Conservation (phyloP, 2,797 vertebrate genomes). For the Thaleichthys pacificus region DNA sequence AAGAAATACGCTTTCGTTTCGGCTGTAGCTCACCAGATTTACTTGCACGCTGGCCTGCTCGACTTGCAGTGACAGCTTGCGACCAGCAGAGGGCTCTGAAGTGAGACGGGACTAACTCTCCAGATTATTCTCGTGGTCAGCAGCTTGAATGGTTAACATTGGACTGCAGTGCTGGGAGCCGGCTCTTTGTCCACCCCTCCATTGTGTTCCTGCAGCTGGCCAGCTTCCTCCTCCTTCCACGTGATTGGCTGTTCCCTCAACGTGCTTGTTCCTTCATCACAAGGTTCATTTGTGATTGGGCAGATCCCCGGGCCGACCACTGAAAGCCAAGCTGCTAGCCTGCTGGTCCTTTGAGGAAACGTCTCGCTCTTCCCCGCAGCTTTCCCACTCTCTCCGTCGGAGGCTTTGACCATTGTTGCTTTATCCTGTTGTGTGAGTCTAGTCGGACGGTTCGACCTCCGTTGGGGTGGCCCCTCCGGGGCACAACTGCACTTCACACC, state of each 20-base stretch:
- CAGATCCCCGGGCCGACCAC: slow-evolving; percentile 18
- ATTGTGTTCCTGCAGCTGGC: slow-evolving; percentile 64
- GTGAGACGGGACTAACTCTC: slow-evolving; percentile 45
- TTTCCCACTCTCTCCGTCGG: slow-evolving; percentile 46
- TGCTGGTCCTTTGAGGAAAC: slow-evolving; percentile 51
- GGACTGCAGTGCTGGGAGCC: too few relatives aligned
- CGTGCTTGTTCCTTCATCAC: slow-evolving; percentile 53
- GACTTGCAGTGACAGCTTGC: slow-evolving; percentile 41
- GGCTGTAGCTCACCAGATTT: neutral
- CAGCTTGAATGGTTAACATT: too few relatives aligned
- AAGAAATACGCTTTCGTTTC: neutral
- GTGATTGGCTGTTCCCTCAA: slow-evolving; percentile 30
- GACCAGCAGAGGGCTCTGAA: slow-evolving; percentile 74
- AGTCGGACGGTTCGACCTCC: slow-evolving; percentile 51
- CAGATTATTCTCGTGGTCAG: too few relatives aligned
- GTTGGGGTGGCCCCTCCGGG: slow-evolving; percentile 32
- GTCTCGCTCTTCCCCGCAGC: slow-evolving; percentile 34
- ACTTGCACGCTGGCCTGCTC: neutral
- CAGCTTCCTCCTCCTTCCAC: slow-evolving; percentile 35
- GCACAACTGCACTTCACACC: slow-evolving; percentile 59
- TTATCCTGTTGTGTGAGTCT: slow-evolving; percentile 67
- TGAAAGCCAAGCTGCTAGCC: slow-evolving; percentile 59
- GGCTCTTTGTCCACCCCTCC: too few relatives aligned
- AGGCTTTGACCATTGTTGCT: slow-evolving; percentile 62
- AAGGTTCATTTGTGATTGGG: slow-evolving; percentile 61